Evolutionary conservation across 2,888 invertebrate species (phyloP), one percentile per base, ranked within the genome.

Genomic region (Heliconius cydno): DNA sequence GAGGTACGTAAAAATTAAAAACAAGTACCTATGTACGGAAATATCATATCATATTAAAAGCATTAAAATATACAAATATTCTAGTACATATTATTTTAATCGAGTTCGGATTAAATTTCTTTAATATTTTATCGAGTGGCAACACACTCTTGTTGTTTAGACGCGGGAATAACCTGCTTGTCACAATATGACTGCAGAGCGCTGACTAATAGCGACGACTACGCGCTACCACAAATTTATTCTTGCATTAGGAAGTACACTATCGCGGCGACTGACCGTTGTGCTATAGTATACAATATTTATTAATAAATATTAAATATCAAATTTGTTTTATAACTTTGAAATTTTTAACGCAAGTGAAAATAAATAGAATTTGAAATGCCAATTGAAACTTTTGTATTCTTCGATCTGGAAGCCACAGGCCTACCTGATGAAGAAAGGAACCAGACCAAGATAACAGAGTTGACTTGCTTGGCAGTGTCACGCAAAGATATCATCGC

Each of bases 331-430:
- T n/a, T 60, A n/a, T n/a, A 60, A 60, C 3, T 60, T 28, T 13
- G 5, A 28, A 25, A 13, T 4, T 63, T 63, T 63, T 12, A 12
- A 63, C n/a, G 1, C 2, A 63, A 25, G n/a, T 63, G 63, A 13
- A 6, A 6, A 28, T 65, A 28, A 28, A 65, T 65, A 65, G 15
- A 5, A 63, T 57, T 57, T 13, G 74, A 74, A 68, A 82, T 84
- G 83, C 22, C 41, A 65, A 95, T 96, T 78, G 88, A 94, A 77
- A 96, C 96, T 0, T 97, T 96, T 85, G 96, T 97, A 2, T 96
- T 97, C 85, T 90, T 97, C 75, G 97, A 98, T 87, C 89, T 97
- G 83, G 97, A 98, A 92, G 97, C 97, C 0, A 96, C 97, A 1
- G 97, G 97, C 34, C 88, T 97, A 22, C 97, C 97, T 0, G 90